Conservation (phyloP, 2,113 vertebrate genomes). For the Typhlomys cinereus region DNA sequence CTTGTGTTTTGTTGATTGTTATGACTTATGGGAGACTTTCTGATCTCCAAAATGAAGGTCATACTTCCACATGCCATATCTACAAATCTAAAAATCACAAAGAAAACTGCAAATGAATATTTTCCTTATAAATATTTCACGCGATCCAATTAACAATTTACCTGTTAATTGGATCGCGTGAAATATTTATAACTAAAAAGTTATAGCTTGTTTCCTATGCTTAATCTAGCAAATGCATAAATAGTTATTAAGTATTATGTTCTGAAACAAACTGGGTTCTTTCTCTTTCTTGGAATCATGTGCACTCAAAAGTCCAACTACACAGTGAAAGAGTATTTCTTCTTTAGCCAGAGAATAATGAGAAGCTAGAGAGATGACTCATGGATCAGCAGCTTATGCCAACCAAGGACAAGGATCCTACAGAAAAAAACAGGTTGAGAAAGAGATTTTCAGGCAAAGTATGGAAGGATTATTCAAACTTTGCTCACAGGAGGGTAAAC, state of each 20-base stretch:
- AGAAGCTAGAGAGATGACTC: neutral
- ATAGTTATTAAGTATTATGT: neutral
- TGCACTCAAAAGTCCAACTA: neutral
- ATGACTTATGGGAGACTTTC: slow-evolving; percentile 56
- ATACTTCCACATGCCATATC: neutral
- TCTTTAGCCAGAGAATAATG: neutral
- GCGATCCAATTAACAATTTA: slow-evolving; percentile 38
- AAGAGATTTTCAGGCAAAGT: neutral
- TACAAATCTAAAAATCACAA: neutral
- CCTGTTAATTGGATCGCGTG: too few species aligned
- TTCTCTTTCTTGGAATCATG: neutral
- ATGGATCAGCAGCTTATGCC: neutral
- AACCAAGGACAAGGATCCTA: neutral
- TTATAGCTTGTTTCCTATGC: neutral
- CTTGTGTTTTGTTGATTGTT: slow-evolving; percentile 67
- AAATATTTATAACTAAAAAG: too few species aligned
- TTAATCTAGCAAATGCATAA: neutral
- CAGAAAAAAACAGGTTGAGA: neutral
- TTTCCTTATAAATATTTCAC: slow-evolving; percentile 59
- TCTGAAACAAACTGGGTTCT: neutral
- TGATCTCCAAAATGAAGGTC: slow-evolving; percentile 60
- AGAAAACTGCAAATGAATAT: slow-evolving; percentile 3
- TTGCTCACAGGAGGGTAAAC: neutral
- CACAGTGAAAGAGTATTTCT: neutral
- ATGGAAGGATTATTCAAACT: too few species aligned